Base-by-base conservation (phyloP, 1,140 invertebrate genomes). In the Cataglyphis hispanica region DNA sequence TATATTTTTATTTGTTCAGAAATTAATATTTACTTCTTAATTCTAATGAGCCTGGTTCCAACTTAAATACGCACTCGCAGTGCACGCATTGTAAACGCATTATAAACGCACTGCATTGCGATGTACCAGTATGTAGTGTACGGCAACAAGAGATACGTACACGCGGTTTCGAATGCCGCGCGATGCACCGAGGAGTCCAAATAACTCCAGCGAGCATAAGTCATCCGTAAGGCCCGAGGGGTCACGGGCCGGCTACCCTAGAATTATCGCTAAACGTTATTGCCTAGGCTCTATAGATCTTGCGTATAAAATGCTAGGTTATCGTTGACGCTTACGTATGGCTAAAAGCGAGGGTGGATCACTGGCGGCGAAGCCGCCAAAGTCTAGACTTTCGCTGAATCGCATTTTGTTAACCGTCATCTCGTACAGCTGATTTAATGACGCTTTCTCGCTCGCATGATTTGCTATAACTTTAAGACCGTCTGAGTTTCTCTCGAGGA, bases 221-320 rank as follows among this genome's bases (percentile, higher is more conserved):
- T 94, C 92, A 94, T 93, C 90, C 84, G 74, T 84, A 90, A 85
- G 75, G 91, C 93, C 93, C 53, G 88, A 91, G 92, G 93, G 90
- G 60, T 76, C 81, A 56, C 85, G 86, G 75, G 19, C 76, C 72
- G 90, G 90, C 89, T 92, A 94, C 94, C 94, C 93, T 95, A 95
- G 93, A 94, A 95, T 95, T 95, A 95, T 94, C 92, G 93, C 92
- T 94, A 95, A 95, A 94, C 93, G 93, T 94, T 95, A 94, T 94
- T 94, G 93, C 94, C 93, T 95, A 95, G 94, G 93, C 93, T 94
- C 94, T 91, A 94, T 94, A 95, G 94, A 95, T 95, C 93, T 95
- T 94, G 92, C 91, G 91, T 93, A 94, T 94, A 94, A 95, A 95
- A 95, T 95, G 89, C 93, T 95, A 94, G 94, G 94, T 94, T 95